Evolutionary conservation across 2,113 vertebrate genomes (phyloP), one percentile per base, ranked within the genome.

Genomic region (Ceratotherium simum): DNA sequence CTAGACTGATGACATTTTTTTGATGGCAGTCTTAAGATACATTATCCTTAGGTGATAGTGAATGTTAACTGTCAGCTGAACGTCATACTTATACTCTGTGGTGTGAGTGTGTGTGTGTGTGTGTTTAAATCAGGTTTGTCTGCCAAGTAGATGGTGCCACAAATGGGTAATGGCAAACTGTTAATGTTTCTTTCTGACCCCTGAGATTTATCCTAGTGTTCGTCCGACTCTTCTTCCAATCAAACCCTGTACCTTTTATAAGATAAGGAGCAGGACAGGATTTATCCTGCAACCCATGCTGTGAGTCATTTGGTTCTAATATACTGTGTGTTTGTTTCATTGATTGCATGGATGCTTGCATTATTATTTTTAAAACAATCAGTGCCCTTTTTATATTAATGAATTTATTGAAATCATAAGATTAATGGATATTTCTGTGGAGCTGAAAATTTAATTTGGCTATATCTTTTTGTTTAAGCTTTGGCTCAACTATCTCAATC

Each of bases 301-400:
- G 54, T 62, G 92, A 90, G 36, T 64, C 78, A 60, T 93, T 96
- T 83, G 83, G 54, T 82, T 70, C 60, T 75, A 48, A 54, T 90
- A 81, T 29, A 83, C 70, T 83, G 33, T 31, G 67, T 80, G 76
- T 79, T 91, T 90, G 62, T 92, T 95, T 95, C 72, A 90, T 67
- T 92, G 75, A 90, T 78, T 89, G 62, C 79, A 75, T 81, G 70
- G 92, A 90, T 90, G 93, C 39, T 79, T 92, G 36, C 73, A 78
- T 87, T 95, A 85, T 87, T 94, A 88, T 78, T 81, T 95, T 90
- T 90, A 76, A 98, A 96, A 33, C 84, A 93, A 96, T 92, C 97
- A 95, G 89, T 90, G 91, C 72, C 94, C 29, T 95, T 98, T 97
- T 93, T 78, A 8, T 93, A 70, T 97, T 97, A 98, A 97, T 97